phyloP scores from a whole-genome alignment of 2,888 invertebrate species.

The Colostygia pectinataria region DNA sequence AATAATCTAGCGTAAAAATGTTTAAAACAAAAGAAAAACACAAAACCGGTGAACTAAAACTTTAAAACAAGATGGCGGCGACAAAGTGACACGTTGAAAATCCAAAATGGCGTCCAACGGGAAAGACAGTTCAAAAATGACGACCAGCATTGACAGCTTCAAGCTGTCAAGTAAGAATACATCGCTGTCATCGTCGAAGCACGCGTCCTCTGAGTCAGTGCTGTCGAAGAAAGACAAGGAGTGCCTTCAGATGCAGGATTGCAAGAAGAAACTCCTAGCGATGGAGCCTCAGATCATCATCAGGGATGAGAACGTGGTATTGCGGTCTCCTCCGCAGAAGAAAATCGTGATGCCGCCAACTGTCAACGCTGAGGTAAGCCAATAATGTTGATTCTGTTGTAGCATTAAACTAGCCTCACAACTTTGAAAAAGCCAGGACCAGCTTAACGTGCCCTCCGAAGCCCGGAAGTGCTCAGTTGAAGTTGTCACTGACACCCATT shows the following conservation, averaged over 20 bases:
- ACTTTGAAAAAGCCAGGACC: too few species aligned
- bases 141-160: conserved; percentile 74
- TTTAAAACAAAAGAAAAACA: conserved; percentile 18
- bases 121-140: conserved; percentile 70
- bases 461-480: too few species aligned
- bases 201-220: conserved; percentile 77
- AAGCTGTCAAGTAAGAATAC: conserved; percentile 75
- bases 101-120: conserved; percentile 72
- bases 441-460: too few species aligned
- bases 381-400: not conserved
- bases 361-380: conserved; percentile 72
- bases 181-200: conserved; percentile 69
- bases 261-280: conserved; percentile 73
- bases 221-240: conserved; percentile 75
- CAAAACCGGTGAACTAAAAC: conserved; percentile 7
- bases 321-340: conserved; percentile 77
- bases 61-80: conserved; percentile 16
- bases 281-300: conserved; percentile 79
- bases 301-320: conserved; percentile 73
- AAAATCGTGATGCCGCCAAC: conserved; percentile 76
- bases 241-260: conserved; percentile 75
- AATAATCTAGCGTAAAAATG: not conserved
- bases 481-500: too few species aligned
- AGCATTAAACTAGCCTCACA: too few species aligned
- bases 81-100: conserved; percentile 21